Conservation (phyloP, 2,888 invertebrate species). For the Invenusta paracnida region DNA sequence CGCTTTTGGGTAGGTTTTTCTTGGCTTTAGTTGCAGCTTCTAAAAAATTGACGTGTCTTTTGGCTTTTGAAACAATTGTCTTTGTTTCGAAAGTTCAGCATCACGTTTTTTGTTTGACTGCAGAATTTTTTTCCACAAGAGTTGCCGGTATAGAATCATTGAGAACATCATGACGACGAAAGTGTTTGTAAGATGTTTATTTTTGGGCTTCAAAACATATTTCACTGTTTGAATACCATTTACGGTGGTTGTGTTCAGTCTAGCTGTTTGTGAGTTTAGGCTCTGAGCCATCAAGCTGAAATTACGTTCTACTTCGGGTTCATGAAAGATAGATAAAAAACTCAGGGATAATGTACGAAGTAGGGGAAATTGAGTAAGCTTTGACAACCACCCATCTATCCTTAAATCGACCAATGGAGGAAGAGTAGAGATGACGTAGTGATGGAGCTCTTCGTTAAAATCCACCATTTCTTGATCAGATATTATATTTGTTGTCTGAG, state of each 20-base stretch:
- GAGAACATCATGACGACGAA: not conserved
- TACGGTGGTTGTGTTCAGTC: not conserved
- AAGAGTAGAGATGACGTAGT: conserved; percentile 7
- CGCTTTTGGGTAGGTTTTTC: not conserved
- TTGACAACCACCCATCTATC: conserved; percentile 22
- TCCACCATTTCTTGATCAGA: conserved; percentile 15
- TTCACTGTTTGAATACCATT: not conserved
- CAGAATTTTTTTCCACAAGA: not conserved
- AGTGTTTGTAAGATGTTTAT: not conserved
- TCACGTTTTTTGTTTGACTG: not conserved
- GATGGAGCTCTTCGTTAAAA: not conserved
- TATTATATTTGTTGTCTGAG: conserved; percentile 26
- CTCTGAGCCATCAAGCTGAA: not conserved
- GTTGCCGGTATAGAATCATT: not conserved
- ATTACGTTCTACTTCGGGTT: not conserved
- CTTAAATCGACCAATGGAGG: conserved; percentile 2
- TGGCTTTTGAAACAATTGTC: not conserved
- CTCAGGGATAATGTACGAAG: not conserved
- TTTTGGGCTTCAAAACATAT: not conserved
- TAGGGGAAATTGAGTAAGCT: not conserved
- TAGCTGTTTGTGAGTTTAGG: not conserved
- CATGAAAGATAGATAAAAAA: not conserved
- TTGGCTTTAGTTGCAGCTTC: not conserved
- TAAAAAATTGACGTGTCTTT: not conserved
- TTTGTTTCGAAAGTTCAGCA: not conserved